Evolutionary conservation across 2,797 vertebrate species (phyloP), one percentile per base, ranked within the genome.

Genomic region (Miichthys miiuy): DNA sequence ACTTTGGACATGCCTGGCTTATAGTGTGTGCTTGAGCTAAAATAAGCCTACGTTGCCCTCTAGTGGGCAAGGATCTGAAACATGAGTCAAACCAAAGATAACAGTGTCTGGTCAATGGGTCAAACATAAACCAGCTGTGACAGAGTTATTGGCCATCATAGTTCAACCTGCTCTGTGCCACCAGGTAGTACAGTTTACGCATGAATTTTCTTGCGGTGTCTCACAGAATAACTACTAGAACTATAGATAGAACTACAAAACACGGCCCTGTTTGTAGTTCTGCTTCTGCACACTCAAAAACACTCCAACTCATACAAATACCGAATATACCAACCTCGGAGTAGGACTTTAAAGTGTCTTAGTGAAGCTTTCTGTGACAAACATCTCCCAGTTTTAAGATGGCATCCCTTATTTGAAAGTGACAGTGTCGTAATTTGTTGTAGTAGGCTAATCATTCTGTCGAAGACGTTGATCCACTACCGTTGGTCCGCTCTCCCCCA

Each of bases 31-130:
- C 9, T 76, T 34, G 2, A 71, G 9, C 9, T 63, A 77, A 76
- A 65, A 77, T 63, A 1, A 50, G 76, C 21, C 71, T 84, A 11
- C 5, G 57, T 56, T 65, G 74, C 84, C 89, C 62, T 38, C 89
- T 81, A 68, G 86, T 88, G 91, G 82, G 34, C 8, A 38, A 38
- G 8, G 34, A 38, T 38, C 34, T 38, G 34, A 38, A 9, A 38
- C 34, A 2, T 38, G 34, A 38, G 34, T 38, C 34, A 38, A 9
- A 38, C 34, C 34, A 38, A 38, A 38, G 34, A 38, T 38, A 8
- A 38, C 34, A 9, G 8, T 38, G 34, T 38, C 8, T 38, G 34
- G 34, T 38, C 34, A 38, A 18, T 0, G 20, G 55, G 41, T 42
- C 34, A 23, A 72, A 34, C 16, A 17, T 4, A 27, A 30, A 3